A percentile compares a stretch with the other conserved stretches of the same genome.
These are phyloP conservation scores for Hydropsyche tenuis DNA, from an alignment of 1,140 invertebrate species.

Conservation along the genomic window DNA sequence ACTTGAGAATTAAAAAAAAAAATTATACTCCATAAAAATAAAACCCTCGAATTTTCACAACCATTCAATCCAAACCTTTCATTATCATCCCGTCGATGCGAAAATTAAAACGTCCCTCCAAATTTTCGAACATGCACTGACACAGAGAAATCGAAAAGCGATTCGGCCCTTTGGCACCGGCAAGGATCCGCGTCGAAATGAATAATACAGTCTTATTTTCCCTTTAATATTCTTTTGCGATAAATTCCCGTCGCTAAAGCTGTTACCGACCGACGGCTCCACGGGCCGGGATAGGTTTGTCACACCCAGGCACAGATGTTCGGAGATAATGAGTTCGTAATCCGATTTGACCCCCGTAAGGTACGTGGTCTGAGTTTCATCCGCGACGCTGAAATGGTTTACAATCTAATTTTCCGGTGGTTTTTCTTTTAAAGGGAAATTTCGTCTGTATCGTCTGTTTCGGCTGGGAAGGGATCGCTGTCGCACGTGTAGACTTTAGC, in stretches of 20 bases:
- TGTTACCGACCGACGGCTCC: constrained; percentile 2
- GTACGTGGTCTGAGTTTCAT: constrained; percentile 42
- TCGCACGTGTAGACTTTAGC: no score
- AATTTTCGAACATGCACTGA: no score
- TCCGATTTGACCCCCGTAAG: constrained; percentile 46
- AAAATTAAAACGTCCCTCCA: no score
- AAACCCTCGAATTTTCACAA: no score
- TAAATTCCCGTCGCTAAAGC: constrained; percentile 19
- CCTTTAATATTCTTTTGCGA: constrained; percentile 23
- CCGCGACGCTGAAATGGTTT: constrained; percentile 40
- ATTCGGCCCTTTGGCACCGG: no score
- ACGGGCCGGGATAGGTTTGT: constrained; percentile 3
- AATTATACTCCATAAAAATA: no score
- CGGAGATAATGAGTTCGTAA: constrained; percentile 47
- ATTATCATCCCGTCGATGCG: no score
- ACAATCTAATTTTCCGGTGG: constrained; percentile 46
- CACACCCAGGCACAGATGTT: constrained; percentile 44
- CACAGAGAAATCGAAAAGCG: no score
- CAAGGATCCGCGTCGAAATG: neutral
- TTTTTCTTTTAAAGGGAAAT: constrained; percentile 40
- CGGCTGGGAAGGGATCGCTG: no score
- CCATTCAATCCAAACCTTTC: no score
- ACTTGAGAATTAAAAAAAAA: no score
- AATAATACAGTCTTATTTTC: constrained; percentile 7
- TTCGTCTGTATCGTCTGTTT: neutral